A percentile compares a stretch with the other conserved stretches of the same genome.
Evolutionary conservation across 2,888 invertebrate species (phyloP).

Genomic region (Drosophila pseudotakahashii): DNA sequence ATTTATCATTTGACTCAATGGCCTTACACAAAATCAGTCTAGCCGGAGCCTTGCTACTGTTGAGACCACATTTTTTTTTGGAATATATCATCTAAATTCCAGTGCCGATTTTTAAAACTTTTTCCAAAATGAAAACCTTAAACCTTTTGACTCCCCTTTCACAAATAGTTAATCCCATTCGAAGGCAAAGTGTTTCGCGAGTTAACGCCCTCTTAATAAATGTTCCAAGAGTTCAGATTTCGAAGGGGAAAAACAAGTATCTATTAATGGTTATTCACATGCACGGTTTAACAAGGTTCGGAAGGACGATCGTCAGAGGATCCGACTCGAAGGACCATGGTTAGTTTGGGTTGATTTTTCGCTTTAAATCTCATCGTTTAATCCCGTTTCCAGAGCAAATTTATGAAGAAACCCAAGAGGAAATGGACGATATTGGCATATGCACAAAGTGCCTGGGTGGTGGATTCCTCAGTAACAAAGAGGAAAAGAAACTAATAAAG

Average conservation of each 20-base stretch:
- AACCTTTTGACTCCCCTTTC: slow-evolving; percentile 10
- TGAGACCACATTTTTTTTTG: slow-evolving; percentile 6
- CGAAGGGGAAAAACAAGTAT: slow-evolving; percentile 19
- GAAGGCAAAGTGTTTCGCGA: neutral
- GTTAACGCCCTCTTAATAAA: slow-evolving; percentile 23
- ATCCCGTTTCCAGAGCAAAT: slow-evolving; percentile 13
- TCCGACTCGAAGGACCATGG: slow-evolving; percentile 11
- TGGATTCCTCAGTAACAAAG: slow-evolving; percentile 21
- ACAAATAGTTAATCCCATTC: neutral
- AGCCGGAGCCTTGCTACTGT: slow-evolving; percentile 1
- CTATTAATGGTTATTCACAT: slow-evolving; percentile 24
- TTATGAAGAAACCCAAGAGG: neutral
- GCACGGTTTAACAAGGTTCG: slow-evolving; percentile 22
- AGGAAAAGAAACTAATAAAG: slow-evolving; percentile 2
- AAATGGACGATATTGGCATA: slow-evolving; percentile 37
- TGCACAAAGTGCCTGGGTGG: slow-evolving; percentile 26
- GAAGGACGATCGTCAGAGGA: slow-evolving; percentile 31
- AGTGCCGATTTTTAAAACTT: too few species aligned
- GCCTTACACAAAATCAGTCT: slow-evolving; percentile 1
- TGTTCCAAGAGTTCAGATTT: slow-evolving; percentile 22
- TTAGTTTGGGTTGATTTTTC: neutral
- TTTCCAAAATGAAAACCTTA: slow-evolving; percentile 4
- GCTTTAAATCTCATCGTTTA: neutral
- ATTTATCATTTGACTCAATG: neutral
- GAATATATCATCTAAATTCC: slow-evolving; percentile 20